These are phyloP conservation scores for Dinothrombium tinctorium DNA, from an alignment of 1,140 invertebrate species.

Conservation along the genomic window DNA sequence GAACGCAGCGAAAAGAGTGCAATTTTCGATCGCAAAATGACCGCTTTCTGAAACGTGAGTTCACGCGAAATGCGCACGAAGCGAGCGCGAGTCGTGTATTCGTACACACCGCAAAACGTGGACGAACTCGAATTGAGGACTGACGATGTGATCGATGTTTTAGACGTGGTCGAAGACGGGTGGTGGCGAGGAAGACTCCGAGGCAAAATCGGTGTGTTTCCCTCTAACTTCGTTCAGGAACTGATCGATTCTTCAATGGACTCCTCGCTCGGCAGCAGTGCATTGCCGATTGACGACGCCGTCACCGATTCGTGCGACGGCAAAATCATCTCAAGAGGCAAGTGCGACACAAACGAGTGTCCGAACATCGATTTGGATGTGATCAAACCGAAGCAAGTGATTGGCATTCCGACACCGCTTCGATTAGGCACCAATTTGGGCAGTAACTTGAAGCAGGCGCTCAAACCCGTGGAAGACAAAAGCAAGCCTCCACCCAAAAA, in stretches of 20 bases:
- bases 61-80: conserved; percentile 23
- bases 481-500: background rate
- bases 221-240: conserved; percentile 62
- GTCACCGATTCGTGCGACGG: background rate
- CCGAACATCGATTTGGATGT: background rate
- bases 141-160: conserved; percentile 60
- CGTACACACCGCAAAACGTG: conserved; percentile 67
- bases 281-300: background rate
- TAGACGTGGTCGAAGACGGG: conserved; percentile 61
- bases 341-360: background rate
- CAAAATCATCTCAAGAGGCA: background rate
- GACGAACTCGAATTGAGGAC: conserved; percentile 66
- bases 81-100: conserved; percentile 60
- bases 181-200: conserved; percentile 33
- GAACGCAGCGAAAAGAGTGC: no score
- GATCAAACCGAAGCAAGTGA: background rate
- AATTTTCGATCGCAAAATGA: no score
- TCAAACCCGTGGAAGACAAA: background rate
- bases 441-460: background rate
- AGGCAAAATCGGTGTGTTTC: conserved; percentile 58
- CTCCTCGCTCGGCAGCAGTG: background rate
- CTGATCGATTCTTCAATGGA: conserved; percentile 4
- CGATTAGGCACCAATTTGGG: no score
- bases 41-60: no score
- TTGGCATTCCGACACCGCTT: no score